Evolutionary conservation across 2,888 invertebrate genomes (phyloP), one percentile per base, ranked within the genome.

Genomic region (Plebejus argus): DNA sequence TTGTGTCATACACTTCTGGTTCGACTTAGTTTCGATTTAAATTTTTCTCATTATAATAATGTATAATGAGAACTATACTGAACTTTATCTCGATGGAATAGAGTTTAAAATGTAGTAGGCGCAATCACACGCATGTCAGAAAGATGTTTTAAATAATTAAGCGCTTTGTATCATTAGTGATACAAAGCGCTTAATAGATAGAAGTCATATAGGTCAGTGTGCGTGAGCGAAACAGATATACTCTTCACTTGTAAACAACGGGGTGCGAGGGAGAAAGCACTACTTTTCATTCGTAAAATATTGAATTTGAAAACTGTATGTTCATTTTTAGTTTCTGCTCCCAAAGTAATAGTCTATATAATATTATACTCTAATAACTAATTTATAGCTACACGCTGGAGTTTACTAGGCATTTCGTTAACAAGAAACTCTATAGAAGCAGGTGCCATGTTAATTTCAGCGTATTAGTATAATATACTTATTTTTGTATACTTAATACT

Each of bases 131-230:
- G 74, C 74, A 53, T 74, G 74, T 28, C 74, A 49, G 74, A 35
- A 66, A 49, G 23, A 74, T 49, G 74, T 74, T 45, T 74, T 74
- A 53, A 74, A 74, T 74, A 74, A 74, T 23, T 74, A 53, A 49
- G 28, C 74, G 53, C 53, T 49, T 49, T 74, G 49, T 53, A 23
- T 53, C 49, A 20, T 39, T 45, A 49, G 23, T 28, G 28, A 74
- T n/a, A n/a, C n/a, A n/a, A n/a, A n/a, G n/a, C n/a, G n/a, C n/a
- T n/a, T n/a, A n/a, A n/a, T n/a, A n/a, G n/a, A n/a, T 74, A 74
- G 45, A 20, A 74, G 45, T 7, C 49, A 74, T 39, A 71, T 71
- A 71, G 71, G 71, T 39, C 71, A 71, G 71, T 18, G 20, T 20
- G 20, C 39, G 35, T 20, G 71, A 74, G 23, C 18, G 45, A 23